phyloP scores from a whole-genome alignment of 2,888 invertebrate genomes.

The Pterostichus niger region DNA sequence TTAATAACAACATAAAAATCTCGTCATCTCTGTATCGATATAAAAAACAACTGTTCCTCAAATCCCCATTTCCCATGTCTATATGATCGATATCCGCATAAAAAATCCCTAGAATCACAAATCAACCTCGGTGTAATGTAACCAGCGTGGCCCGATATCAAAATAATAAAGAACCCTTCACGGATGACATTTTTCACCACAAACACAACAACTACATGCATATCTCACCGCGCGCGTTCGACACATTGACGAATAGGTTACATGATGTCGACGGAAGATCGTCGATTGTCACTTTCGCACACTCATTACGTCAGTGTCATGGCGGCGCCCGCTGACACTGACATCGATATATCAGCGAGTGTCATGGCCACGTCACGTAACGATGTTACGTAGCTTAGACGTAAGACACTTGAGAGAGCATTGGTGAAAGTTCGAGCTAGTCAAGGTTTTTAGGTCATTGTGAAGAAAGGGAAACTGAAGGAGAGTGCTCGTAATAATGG shows the following conservation, averaged over 20 bases:
- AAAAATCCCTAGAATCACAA: conserved; percentile 24
- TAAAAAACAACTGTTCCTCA: conserved; percentile 12
- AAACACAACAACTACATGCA: conserved; percentile 33
- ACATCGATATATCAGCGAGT: conserved; percentile 48
- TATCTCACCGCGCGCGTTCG: conserved; percentile 12
- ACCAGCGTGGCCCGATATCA: conserved; percentile 6
- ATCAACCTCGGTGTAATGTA: not conserved
- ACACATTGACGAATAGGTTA: conserved; percentile 43
- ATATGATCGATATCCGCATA: conserved; percentile 39
- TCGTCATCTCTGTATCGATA: not conserved
- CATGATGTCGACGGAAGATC: conserved; percentile 47
- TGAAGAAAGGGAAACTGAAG: not conserved
- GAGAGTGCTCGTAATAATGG: not conserved
- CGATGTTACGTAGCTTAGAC: not conserved
- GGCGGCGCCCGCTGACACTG: conserved; percentile 24
- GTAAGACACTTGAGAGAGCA: not conserved
- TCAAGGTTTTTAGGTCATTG: conserved; percentile 38
- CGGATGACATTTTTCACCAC: conserved; percentile 40
- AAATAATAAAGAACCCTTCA: conserved; percentile 47
- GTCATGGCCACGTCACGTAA: conserved; percentile 22
- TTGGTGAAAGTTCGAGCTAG: conserved; percentile 23
- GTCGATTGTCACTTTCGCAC: conserved; percentile 56
- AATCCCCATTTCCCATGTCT: conserved; percentile 10
- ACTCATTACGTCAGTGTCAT: conserved; percentile 53
- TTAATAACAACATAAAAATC: too few species aligned